These are phyloP conservation scores for Thrips palmi DNA, from an alignment of 1,140 invertebrate genomes.

Conservation along the genomic window DNA sequence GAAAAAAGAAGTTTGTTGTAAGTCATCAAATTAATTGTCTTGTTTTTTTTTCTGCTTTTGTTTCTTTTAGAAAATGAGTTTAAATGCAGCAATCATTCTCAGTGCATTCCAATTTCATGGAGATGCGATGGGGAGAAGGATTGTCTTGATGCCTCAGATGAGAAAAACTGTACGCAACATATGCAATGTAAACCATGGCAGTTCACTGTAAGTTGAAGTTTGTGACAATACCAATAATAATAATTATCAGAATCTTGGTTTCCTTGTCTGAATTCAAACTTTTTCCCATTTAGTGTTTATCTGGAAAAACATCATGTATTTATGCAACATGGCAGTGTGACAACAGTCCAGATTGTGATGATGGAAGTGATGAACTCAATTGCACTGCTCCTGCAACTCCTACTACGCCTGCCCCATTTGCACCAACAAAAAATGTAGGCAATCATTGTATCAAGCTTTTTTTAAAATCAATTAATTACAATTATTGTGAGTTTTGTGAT, in stretches of 20 bases:
- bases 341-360: constrained; percentile 47
- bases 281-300: constrained; percentile 8
- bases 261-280: constrained; percentile 14
- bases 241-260: constrained; percentile 5
- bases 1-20: too few relatives aligned
- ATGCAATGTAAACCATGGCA: constrained; percentile 9
- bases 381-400: constrained; percentile 22
- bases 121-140: constrained; percentile 50
- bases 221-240: background rate
- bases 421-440: constrained; percentile 16
- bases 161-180: constrained; percentile 29
- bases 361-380: constrained; percentile 44
- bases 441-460: constrained; percentile 9
- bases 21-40: too few relatives aligned
- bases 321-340: constrained; percentile 37
- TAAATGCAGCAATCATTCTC: constrained; percentile 12
- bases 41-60: too few relatives aligned
- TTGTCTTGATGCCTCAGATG: constrained; percentile 51
- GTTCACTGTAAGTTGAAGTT: constrained; percentile 6
- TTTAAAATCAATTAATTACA: background rate
- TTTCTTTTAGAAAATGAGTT: constrained; percentile 10
- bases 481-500: background rate
- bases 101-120: constrained; percentile 41
- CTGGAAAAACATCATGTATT: constrained; percentile 23
- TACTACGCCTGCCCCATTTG: background rate